A percentile compares a stretch with the other conserved stretches of the same genome.
phyloP scores from a whole-genome alignment of 1,140 invertebrate species.

The Sycophaga agraensis region DNA sequence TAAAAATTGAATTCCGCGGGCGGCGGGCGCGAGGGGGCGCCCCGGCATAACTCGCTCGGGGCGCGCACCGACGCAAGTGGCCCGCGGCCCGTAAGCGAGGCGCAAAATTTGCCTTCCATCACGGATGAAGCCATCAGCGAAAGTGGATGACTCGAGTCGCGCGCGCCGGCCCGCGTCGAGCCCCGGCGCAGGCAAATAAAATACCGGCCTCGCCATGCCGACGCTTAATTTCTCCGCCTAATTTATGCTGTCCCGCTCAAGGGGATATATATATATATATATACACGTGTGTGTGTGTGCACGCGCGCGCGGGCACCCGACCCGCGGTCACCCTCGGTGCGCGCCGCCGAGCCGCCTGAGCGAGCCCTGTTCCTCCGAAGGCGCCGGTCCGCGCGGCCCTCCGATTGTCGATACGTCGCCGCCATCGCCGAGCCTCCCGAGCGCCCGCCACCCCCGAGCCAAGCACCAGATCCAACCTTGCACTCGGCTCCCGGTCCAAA shows the following conservation, averaged over 20 bases:
- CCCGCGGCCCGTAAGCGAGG: constrained; percentile 14
- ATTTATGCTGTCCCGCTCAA: constrained; percentile 46
- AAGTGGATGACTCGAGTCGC: constrained; percentile 35
- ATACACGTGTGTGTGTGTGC: not conserved
- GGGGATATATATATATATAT: constrained; percentile 31
- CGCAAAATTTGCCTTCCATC: constrained; percentile 21
- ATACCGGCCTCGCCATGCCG: constrained; percentile 29
- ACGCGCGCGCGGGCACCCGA: not conserved
- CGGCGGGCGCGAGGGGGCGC: not conserved
- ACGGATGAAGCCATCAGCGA: constrained; percentile 44
- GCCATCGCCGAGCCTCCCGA: no score
- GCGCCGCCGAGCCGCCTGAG: no score
- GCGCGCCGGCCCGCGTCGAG: constrained; percentile 9
- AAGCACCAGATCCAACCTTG: no score
- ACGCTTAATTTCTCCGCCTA: constrained; percentile 47
- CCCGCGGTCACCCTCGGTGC: no score
- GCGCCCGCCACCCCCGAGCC: no score
- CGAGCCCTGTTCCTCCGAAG: no score
- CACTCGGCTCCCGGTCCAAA: no score
- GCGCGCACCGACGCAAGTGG: not conserved
- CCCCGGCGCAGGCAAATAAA: constrained; percentile 34
- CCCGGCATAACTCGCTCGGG: not conserved
- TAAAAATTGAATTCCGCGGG: constrained; percentile 7
- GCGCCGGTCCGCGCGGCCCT: no score
- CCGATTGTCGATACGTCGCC: no score